phyloP scores from a whole-genome alignment of 2,888 invertebrate species.

The Hirtodrosophila alboralis region DNA sequence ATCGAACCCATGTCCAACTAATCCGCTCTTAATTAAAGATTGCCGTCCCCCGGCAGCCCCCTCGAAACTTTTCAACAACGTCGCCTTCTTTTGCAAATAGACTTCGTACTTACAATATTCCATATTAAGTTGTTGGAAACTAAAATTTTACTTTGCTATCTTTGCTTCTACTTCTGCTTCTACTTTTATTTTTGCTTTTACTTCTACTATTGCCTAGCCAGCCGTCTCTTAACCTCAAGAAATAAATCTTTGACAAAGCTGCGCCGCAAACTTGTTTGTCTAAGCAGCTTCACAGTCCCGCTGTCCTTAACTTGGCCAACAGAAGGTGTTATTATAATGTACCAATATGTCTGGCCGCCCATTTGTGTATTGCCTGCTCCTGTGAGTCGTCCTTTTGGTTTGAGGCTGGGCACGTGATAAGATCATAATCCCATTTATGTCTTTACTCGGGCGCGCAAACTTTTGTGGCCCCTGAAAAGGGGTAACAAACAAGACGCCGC shows the following conservation, averaged over 20 bases:
- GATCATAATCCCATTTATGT: constrained; percentile 85
- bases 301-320: constrained; percentile 39
- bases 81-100: constrained; percentile 49
- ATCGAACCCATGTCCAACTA: constrained; percentile 82
- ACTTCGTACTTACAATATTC: constrained; percentile 67
- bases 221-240: constrained; percentile 77
- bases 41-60: constrained; percentile 42
- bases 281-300: constrained; percentile 63
- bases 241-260: constrained; percentile 83
- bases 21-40: constrained; percentile 84
- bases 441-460: constrained; percentile 75
- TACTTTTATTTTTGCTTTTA: no score
- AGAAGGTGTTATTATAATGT: constrained; percentile 82
- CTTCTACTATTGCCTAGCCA: constrained; percentile 42
- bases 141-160: constrained; percentile 20
- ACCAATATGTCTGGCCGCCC: constrained; percentile 63
- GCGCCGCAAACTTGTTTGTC: constrained; percentile 82
- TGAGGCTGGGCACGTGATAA: constrained; percentile 79
- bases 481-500: constrained; percentile 64
- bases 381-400: constrained; percentile 29
- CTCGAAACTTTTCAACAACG: constrained; percentile 38
- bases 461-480: constrained; percentile 55
- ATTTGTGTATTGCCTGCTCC: constrained; percentile 13
- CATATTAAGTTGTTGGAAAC: constrained; percentile 63
- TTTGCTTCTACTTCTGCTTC: neutral